Evolutionary conservation across 2,888 invertebrate species (phyloP).

Genomic region (Baccha elongata): DNA sequence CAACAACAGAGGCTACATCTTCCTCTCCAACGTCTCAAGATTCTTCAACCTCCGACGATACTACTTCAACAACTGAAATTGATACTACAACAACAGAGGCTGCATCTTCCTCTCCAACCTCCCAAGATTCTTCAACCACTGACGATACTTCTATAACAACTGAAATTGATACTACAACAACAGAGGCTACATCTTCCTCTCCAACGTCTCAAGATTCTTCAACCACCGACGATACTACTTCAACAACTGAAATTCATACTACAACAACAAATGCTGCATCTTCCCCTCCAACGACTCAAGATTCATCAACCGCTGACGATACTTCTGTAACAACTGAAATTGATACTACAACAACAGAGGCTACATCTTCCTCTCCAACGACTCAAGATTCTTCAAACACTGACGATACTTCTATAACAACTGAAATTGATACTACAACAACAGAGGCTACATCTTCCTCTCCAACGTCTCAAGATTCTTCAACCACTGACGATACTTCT

Average conservation of each 20-base stretch:
- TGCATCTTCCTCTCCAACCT: no score
- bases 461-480: neutral
- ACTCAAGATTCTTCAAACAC: neutral
- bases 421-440: neutral
- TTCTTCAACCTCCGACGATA: neutral
- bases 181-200: neutral
- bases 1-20: no score
- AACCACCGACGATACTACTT: neutral
- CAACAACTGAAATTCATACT: no score
- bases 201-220: neutral
- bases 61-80: neutral
- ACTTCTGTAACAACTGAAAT: neutral
- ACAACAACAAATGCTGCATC: neutral
- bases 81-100: neutral
- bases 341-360: no score
- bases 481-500: neutral
- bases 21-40: neutral
- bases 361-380: no score
- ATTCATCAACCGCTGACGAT: neutral
- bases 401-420: neutral
- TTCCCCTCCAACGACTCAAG: no score
- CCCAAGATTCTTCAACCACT: neutral
- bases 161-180: neutral
- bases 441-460: neutral
- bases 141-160: no score